phyloP scores from a whole-genome alignment of 2,113 vertebrate genomes.

The Cottus gobio region DNA sequence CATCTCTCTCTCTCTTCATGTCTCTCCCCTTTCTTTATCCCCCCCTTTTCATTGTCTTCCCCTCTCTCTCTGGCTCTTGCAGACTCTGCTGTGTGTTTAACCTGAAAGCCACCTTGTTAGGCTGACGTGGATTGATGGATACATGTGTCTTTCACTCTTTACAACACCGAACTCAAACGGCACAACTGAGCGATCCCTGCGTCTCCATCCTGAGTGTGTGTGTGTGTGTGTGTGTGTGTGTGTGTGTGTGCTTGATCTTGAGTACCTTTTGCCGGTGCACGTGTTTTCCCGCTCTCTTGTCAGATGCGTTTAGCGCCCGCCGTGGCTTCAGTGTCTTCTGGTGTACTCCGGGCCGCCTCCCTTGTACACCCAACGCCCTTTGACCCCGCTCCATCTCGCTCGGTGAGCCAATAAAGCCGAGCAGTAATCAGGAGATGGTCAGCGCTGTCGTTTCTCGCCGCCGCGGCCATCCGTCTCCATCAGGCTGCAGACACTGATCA shows the following conservation, averaged over 20 bases:
- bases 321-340: slow-evolving; percentile 9
- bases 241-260: slow-evolving; percentile 6
- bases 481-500: slow-evolving; percentile 39
- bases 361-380: slow-evolving; percentile 56
- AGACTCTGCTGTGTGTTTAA: slow-evolving; percentile 74
- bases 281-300: background rate
- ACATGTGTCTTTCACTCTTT: slow-evolving; percentile 72
- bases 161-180: slow-evolving; percentile 24
- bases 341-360: slow-evolving; percentile 9
- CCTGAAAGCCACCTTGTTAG: slow-evolving; percentile 77
- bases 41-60: slow-evolving; percentile 51
- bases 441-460: slow-evolving; percentile 56
- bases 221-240: slow-evolving; percentile 13
- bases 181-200: slow-evolving; percentile 13
- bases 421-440: slow-evolving; percentile 79
- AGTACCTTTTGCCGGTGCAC: background rate
- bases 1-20: slow-evolving; percentile 45
- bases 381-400: slow-evolving; percentile 65
- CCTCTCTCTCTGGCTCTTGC: slow-evolving; percentile 48
- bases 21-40: slow-evolving; percentile 18
- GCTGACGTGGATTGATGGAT: slow-evolving; percentile 80
- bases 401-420: slow-evolving; percentile 76
- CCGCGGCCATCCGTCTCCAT: slow-evolving; percentile 65
- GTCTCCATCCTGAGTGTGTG: background rate
- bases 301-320: slow-evolving; percentile 16